Base-by-base conservation (phyloP, 2,888 invertebrate genomes). In the Oeneis ivallda region DNA sequence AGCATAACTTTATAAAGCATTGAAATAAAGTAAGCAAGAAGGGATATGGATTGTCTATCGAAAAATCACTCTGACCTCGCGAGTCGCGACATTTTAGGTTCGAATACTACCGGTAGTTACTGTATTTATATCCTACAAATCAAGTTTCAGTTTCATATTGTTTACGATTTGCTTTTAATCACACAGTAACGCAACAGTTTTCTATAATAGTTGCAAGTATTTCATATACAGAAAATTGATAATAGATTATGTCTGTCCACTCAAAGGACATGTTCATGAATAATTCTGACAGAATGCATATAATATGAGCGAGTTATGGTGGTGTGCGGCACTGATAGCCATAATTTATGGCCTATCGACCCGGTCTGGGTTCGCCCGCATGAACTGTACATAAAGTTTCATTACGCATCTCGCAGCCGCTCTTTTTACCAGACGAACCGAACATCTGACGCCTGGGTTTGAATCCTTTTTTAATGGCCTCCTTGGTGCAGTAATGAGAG, bases 301-400 rank as follows among this genome's bases (percentile, higher is more conserved):
- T 59, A 65, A 63, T 65, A 52, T 26, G 52, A 19, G 52, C 59
- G 68, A 65, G 62, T 45, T 56, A 65, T 60, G 65, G 68, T 52
- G 61, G 64, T 53, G 49, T 64, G 57, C 19, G 53, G 43, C 61
- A 50, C 60, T 49, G 64, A 66, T 64, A 62, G 59, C 64, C 15
- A 62, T 67, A 64, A 69, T 67, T 69, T 69, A 69, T 67, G 59
- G 54, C 53, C 53, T 54, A 56, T 64, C 66, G 41, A 52, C 61
- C 52, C 66, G 58, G 63, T 60, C 60, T 47, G 34, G 56, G 59
- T 56, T 56, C 62, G 26, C 50, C 56, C 56, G 65, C 59, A 45
- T 62, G 15, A n/a, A 47, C 47, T 47, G 34, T 15, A 15, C 54
- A 11, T 54, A 54, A 9, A 53, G 53, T 53, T 34, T 53, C 32